Evolutionary conservation across 2,113 vertebrate genomes (phyloP), one percentile per base, ranked within the genome.

Genomic region (Loxodonta africana): DNA sequence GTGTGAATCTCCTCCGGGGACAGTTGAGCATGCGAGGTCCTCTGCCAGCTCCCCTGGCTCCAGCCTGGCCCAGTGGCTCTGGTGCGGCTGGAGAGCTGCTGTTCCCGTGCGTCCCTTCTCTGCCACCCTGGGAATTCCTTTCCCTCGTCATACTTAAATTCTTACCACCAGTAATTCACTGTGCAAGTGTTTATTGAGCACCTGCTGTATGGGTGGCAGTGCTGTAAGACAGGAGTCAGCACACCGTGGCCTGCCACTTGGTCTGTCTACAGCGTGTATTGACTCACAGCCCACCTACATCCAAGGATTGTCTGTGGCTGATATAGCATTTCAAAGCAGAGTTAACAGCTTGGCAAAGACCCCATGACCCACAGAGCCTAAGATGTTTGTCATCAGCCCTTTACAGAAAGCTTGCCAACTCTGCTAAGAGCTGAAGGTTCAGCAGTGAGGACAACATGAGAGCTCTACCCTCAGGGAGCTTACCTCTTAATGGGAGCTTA

Each of bases 1-100:
- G 33, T 12, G 21, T 28, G 14, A 14, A 5, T n/a, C 44, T 62
- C 41, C 20, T 92, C 60, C 8, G 8, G 18, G 4, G 73, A 10
- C 37, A 60, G 14, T 20, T 57, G 1, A 71, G 26, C 30, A 8
- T 57, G 0, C 0, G 7, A 21, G 18, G 1, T 20, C 8, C 11
- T 26, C 26, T 46, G 26, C n/a, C 41, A 57, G 18, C 46, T 46
- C 37, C 63, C 63, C 65, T 71, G 77, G 30, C 41, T 33, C 8
- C 37, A n/a, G 30, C 17, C 8, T 57, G 53, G 53, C 53, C 53
- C 11, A 25, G 73, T 53, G 14, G n/a, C 46, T 14, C 65, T 25
- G 41, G n/a, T 20, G 23, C 26, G 77, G 88, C 83, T 25, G 8
- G 6, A 0, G 46, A 10, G 46, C 76, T 33, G 25, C 51, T 25